Evolutionary conservation across 1,140 invertebrate species (phyloP).

Genomic region (Contarinia nasturtii): DNA sequence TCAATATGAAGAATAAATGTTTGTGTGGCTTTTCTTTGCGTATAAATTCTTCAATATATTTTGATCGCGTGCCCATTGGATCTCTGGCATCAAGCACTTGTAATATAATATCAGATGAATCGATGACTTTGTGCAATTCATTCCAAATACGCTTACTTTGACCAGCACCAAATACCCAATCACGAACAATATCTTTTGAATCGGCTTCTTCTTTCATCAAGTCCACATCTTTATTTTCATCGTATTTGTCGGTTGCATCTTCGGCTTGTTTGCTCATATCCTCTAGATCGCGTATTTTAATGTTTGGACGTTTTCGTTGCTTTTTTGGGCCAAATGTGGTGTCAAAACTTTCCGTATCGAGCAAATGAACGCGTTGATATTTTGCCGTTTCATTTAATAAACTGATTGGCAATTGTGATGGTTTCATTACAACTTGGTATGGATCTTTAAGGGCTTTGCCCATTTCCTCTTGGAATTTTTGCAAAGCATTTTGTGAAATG

Average conservation of each 20-base stretch:
- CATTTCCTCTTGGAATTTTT: conserved; percentile 94
- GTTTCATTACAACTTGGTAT: conserved; percentile 94
- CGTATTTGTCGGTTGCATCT: conserved; percentile 54
- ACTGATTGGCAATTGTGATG: conserved; percentile 84
- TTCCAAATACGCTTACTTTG: conserved; percentile 98
- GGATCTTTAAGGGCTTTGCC: conserved; percentile 88
- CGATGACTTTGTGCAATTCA: conserved; percentile 97
- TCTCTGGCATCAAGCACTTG: conserved; percentile 90
- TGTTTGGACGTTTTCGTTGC: conserved; percentile 73
- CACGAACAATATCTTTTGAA: conserved; percentile 47
- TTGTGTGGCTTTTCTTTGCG: conserved; percentile 85
- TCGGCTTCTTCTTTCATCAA: conserved; percentile 66
- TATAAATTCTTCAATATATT: conserved; percentile 78
- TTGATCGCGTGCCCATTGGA: conserved; percentile 85
- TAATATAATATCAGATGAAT: conserved; percentile 93
- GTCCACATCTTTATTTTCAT: conserved; percentile 60
- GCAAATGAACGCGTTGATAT: conserved; percentile 74
- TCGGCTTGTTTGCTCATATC: conserved; percentile 50
- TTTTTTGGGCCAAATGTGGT: conserved; percentile 91
- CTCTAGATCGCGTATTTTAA: conserved; percentile 51
- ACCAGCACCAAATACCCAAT: conserved; percentile 81
- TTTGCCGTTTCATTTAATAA: conserved; percentile 87
- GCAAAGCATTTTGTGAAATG: conserved; percentile 83
- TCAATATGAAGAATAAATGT: conserved; percentile 85
- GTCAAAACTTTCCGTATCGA: conserved; percentile 90